Conservation (phyloP, 2,888 invertebrate genomes). For the Ischnus inquisitorius region DNA sequence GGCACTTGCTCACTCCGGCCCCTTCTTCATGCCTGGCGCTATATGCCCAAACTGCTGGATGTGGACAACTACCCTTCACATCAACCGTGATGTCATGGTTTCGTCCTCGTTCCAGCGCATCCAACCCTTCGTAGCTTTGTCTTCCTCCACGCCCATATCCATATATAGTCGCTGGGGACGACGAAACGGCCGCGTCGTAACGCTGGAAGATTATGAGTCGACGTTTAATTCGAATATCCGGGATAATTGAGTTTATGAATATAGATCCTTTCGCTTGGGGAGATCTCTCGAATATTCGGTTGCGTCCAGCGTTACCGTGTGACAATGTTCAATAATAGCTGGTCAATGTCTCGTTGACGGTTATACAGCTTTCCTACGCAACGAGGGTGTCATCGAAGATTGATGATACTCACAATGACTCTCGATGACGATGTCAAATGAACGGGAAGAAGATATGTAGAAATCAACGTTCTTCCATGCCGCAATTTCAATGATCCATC, state of each 20-base stretch:
- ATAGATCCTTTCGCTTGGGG: constrained; percentile 19
- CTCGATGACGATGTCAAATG: too few relatives aligned
- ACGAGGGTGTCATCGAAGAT: background rate
- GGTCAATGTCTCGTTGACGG: background rate
- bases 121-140: constrained; percentile 23
- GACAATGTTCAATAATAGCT: background rate
- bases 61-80: constrained; percentile 38
- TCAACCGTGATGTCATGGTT: background rate
- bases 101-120: background rate
- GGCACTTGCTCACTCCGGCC: constrained; percentile 44
- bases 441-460: too few relatives aligned
- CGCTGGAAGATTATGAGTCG: constrained; percentile 17
- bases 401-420: too few relatives aligned
- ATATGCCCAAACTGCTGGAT: constrained; percentile 20
- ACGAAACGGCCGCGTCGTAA: constrained; percentile 45
- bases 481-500: too few relatives aligned
- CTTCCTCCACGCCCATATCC: background rate
- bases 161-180: constrained; percentile 9
- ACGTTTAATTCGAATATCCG: constrained; percentile 43
- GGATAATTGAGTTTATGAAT: constrained; percentile 63
- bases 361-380: background rate
- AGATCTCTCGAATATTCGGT: constrained; percentile 3
- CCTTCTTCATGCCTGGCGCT: constrained; percentile 16
- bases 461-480: too few relatives aligned
- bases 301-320: background rate